A percentile compares a stretch with the other conserved stretches of the same genome.
Evolutionary conservation across 2,888 invertebrate species (phyloP).

Genomic region (Hetaerina titia): DNA sequence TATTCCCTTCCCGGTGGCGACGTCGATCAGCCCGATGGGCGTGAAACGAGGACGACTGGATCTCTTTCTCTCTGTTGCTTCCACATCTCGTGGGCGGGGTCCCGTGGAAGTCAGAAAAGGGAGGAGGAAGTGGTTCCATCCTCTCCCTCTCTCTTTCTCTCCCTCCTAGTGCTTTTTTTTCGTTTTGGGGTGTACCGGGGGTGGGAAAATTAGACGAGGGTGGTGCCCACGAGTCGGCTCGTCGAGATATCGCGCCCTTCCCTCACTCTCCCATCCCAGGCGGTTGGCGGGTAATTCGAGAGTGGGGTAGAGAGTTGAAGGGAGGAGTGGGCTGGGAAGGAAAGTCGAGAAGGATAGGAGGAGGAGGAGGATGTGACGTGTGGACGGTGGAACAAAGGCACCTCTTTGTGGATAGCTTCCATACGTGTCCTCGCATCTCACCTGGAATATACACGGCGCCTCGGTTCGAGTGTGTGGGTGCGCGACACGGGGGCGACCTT

Average conservation of each 20-base stretch:
- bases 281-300: background rate
- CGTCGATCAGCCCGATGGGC: no score
- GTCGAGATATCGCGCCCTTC: background rate
- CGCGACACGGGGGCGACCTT: background rate
- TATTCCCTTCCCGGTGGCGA: no score
- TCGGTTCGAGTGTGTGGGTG: background rate
- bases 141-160: no score
- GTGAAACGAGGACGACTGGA: no score
- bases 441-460: background rate
- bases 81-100: no score
- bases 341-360: background rate
- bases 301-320: background rate
- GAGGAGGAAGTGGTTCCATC: no score
- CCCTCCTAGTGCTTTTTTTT: background rate
- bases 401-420: background rate
- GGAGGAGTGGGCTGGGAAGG: background rate
- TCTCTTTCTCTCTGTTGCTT: no score
- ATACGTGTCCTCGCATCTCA: background rate
- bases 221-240: background rate
- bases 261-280: background rate
- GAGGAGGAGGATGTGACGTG: background rate
- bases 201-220: background rate
- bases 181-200: background rate
- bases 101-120: no score
- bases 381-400: slow-evolving; percentile 10